Conservation (phyloP, 2,797 vertebrate genomes). For the Onychomys torridus region DNA sequence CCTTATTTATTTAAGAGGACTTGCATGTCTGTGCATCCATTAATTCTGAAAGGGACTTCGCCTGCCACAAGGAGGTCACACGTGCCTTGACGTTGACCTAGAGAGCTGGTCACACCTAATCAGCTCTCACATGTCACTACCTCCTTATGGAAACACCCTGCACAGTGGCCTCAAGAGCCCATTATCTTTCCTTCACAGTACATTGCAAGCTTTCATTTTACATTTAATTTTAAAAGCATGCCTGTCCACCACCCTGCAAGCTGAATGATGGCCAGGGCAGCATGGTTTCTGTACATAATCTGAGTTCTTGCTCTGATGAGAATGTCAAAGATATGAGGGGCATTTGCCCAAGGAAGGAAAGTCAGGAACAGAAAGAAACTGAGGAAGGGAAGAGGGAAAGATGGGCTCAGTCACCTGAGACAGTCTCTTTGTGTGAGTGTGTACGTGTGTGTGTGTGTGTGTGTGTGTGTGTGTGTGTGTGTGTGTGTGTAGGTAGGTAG, state of each 20-base stretch:
- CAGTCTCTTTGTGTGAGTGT: background rate
- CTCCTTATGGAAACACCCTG: background rate
- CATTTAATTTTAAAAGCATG: background rate
- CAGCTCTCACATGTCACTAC: background rate
- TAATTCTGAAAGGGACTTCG: background rate
- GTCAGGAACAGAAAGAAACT: background rate
- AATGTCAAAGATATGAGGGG: background rate
- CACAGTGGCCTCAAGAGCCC: background rate
- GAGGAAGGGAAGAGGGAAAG: no score
- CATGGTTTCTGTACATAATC: accelerated
- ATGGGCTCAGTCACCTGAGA: background rate
- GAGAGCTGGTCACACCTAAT: background rate
- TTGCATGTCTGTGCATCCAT: background rate
- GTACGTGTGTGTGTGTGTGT: background rate
- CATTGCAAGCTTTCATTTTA: background rate
- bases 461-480: background rate
- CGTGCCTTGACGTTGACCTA: background rate
- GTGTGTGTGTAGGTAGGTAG: no score
- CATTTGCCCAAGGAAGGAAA: background rate
- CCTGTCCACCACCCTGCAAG: background rate
- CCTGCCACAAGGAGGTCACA: background rate
- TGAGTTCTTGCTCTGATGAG: background rate
- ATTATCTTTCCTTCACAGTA: background rate
- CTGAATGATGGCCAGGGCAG: accelerated
- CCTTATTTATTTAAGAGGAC: background rate